phyloP scores from a whole-genome alignment of 53 echinoderm and acorn worm species.

The Zoroaster sp. region DNA sequence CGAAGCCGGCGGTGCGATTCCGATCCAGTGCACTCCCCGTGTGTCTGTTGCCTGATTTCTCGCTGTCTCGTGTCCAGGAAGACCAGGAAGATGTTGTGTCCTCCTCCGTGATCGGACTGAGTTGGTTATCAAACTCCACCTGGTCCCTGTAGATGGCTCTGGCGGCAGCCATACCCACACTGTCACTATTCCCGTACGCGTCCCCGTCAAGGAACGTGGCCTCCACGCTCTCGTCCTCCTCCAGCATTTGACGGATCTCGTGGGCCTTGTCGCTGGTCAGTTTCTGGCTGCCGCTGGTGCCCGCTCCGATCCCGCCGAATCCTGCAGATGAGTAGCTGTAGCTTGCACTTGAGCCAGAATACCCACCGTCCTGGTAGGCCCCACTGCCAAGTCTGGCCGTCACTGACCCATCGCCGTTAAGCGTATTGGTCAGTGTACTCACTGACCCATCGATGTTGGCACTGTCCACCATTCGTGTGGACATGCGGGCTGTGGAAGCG shows the following conservation, averaged over 20 bases:
- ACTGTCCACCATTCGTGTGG: conserved; percentile 22
- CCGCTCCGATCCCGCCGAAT: neutral
- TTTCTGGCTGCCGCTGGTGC: neutral
- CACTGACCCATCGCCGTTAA: conserved; percentile 32
- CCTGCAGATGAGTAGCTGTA: conserved; percentile 21
- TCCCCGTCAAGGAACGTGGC: conserved; percentile 3
- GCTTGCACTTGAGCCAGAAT: conserved; percentile 20
- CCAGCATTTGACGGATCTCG: conserved; percentile 62
- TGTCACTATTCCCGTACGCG: neutral
- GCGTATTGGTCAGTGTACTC: conserved; percentile 22
- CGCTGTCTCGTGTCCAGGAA: conserved; percentile 65
- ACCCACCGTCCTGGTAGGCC: conserved; percentile 14
- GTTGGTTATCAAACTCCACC: conserved; percentile 74
- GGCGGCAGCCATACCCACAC: neutral
- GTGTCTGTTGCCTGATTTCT: conserved; percentile 17
- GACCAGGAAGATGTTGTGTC: conserved; percentile 63
- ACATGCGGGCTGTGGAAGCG: neutral
- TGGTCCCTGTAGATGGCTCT: conserved; percentile 56
- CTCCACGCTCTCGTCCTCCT: conserved; percentile 22
- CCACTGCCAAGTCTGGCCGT: conserved; percentile 7
- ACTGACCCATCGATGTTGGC: conserved; percentile 50
- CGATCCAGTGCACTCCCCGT: conserved; percentile 7
- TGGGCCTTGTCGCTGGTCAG: conserved; percentile 47
- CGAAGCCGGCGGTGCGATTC: neutral
- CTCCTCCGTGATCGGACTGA: conserved; percentile 78